Percentiles rank a stretch among this genome's conserved stretches.
Evolutionary conservation across 2,113 vertebrate species (phyloP).

Genomic region (Trematocara macrostoma): DNA sequence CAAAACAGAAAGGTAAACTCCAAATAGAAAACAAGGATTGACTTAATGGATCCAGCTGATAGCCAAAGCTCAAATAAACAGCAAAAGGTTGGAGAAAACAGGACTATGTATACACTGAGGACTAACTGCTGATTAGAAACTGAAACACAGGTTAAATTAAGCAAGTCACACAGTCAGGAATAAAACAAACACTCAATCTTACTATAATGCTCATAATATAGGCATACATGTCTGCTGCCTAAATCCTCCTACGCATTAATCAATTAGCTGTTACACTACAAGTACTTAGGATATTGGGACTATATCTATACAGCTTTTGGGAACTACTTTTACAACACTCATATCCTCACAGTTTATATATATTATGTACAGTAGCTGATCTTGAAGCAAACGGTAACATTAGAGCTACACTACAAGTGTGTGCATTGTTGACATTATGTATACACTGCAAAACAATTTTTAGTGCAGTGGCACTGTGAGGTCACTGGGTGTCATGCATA

Average conservation of each 20-base stretch:
- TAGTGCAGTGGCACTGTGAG: not conserved
- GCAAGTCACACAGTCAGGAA: not conserved
- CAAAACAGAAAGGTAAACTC: not conserved
- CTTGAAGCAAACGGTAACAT: not conserved
- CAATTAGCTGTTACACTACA: not conserved
- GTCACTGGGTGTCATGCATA: not conserved
- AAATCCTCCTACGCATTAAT: fast-evolving
- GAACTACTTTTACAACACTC: not conserved
- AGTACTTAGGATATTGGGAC: not conserved
- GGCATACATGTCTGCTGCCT: not conserved
- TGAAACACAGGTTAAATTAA: not conserved
- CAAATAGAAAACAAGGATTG: fast-evolving
- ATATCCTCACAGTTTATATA: fast-evolving
- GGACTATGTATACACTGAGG: not conserved
- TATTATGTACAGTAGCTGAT: not conserved
- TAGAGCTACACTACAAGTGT: not conserved
- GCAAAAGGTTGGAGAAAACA: not conserved
- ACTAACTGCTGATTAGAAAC: not conserved
- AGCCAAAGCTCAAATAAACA: not conserved
- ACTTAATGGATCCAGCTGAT: not conserved
- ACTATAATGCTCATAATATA: not conserved
- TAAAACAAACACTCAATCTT: not conserved
- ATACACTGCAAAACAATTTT: fast-evolving
- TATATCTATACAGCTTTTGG: not conserved
- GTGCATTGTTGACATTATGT: not conserved